Base-by-base conservation (phyloP, 2,888 invertebrate species). In the Ophraella communa region DNA sequence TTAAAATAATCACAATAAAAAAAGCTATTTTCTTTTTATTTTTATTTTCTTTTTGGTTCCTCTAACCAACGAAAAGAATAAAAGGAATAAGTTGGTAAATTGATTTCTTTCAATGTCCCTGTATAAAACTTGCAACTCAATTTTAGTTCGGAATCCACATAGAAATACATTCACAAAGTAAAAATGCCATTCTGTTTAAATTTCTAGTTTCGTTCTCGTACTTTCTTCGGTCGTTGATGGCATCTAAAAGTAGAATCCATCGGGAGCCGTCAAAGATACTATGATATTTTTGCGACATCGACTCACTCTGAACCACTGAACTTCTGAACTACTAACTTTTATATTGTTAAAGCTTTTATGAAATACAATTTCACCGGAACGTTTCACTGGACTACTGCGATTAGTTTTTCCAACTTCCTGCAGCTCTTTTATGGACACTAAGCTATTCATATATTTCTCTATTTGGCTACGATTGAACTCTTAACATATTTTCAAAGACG, bases 281-380 rank as follows among this genome's bases (percentile, higher is more conserved):
- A 69, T 72, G 71, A 73, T 73, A 45, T 45, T 70, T 67, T 68
- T 59, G 57, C 66, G 51, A 57, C 65, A 67, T 66, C 56, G 45
- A 45, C 45, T 45, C 5, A 45, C 45, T 45, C n/a, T 11, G 21
- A 42, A 54, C 71, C 65, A 67, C 57, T 58, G 56, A 70, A 68
- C 66, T 73, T 71, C 68, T 70, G 67, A 71, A 73, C 71, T 72
- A 68, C 71, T 71, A 69, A 73, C 73, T 73, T 72, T 73, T 73
- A 70, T 73, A 71, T 68, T 67, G 71, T 73, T 70, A 72, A 69
- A 59, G 70, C 71, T 58, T 64, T 62, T 68, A 66, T 49, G 62
- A 52, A 55, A 60, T 56, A 61, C 63, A 65, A 62, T 65, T 65
- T 61, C 47, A 42, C 61, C 39, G 27, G 42, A 57, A 65, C 53